Evolutionary conservation across 2,888 invertebrate species (phyloP).

Genomic region (Sinhomidia bicolor): DNA sequence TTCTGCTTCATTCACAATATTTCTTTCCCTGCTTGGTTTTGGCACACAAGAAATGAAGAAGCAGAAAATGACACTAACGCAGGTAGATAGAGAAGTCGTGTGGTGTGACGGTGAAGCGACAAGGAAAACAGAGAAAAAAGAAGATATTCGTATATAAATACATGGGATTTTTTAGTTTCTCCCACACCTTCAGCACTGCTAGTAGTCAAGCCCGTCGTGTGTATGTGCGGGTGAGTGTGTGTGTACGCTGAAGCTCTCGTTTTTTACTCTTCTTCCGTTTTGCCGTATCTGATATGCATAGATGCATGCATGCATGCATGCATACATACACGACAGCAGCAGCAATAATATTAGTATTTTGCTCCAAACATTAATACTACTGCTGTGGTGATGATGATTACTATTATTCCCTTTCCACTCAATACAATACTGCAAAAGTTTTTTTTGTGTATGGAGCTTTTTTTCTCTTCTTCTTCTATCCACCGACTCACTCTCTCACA

Average conservation of each 20-base stretch:
- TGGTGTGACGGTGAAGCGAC: not conserved
- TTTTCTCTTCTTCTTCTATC: no score
- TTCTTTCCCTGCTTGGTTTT: constrained; percentile 13
- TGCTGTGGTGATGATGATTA: no score
- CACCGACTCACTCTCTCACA: constrained; percentile 15
- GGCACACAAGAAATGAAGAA: constrained; percentile 46
- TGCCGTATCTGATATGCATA: not conserved
- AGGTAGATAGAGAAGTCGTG: not conserved
- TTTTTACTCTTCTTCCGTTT: constrained; percentile 19
- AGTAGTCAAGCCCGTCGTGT: no score
- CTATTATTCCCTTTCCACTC: constrained; percentile 18
- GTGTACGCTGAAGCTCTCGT: constrained; percentile 31
- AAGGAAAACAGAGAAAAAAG: constrained; percentile 29
- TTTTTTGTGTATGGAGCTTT: constrained; percentile 30
- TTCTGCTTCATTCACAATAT: constrained; percentile 44
- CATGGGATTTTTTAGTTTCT: constrained; percentile 52
- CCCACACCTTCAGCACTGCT: constrained; percentile 65
- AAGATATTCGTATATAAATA: constrained; percentile 19
- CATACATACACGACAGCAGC: not conserved
- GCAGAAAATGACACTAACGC: constrained; percentile 39
- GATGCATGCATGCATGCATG: no score
- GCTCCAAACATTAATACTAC: no score
- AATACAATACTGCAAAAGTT: not conserved
- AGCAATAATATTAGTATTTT: not conserved
- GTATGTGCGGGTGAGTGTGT: not conserved